Percentiles rank a stretch among this genome's conserved stretches.
Evolutionary conservation across 2,888 invertebrate genomes (phyloP).

Genomic region (Oxycera nigricornis): DNA sequence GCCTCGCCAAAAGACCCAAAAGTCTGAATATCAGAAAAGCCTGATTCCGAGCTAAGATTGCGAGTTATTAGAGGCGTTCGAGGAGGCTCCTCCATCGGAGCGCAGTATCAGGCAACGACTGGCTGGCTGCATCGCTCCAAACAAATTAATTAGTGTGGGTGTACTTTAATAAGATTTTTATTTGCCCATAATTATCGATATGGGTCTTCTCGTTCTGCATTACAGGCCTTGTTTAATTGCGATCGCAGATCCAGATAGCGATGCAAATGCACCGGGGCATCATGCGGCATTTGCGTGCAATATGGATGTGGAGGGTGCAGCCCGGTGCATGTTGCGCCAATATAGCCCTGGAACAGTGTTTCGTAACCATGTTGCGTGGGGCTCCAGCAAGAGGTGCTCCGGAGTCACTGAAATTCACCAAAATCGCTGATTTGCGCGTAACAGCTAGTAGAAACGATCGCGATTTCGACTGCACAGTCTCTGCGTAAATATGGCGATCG

Average conservation of each 20-base stretch:
- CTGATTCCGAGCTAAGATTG: slow-evolving; percentile 38
- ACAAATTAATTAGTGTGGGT: slow-evolving; percentile 44
- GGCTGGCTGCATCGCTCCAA: slow-evolving; percentile 8
- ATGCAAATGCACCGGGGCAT: slow-evolving; percentile 37
- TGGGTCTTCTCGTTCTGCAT: slow-evolving; percentile 15
- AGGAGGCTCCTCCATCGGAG: slow-evolving; percentile 28
- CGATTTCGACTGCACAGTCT: background rate
- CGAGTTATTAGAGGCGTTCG: slow-evolving; percentile 42
- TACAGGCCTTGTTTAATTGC: slow-evolving; percentile 39
- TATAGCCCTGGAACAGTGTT: background rate
- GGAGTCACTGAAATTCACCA: background rate
- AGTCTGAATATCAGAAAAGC: slow-evolving; percentile 29
- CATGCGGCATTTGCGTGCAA: slow-evolving; percentile 9
- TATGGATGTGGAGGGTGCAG: background rate
- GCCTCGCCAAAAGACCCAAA: slow-evolving; percentile 32
- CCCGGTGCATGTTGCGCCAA: background rate
- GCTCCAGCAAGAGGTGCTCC: background rate
- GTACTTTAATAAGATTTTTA: slow-evolving; percentile 43
- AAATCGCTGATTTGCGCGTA: background rate
- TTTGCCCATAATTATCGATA: slow-evolving; percentile 39
- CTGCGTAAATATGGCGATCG: slow-evolving; percentile 1
- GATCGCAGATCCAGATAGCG: slow-evolving; percentile 38
- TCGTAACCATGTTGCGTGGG: background rate
- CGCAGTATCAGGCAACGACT: slow-evolving; percentile 1
- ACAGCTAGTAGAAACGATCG: background rate